These are phyloP conservation scores for Papilio demoleus DNA, from an alignment of 2,888 invertebrate species.

Conservation along the genomic window DNA sequence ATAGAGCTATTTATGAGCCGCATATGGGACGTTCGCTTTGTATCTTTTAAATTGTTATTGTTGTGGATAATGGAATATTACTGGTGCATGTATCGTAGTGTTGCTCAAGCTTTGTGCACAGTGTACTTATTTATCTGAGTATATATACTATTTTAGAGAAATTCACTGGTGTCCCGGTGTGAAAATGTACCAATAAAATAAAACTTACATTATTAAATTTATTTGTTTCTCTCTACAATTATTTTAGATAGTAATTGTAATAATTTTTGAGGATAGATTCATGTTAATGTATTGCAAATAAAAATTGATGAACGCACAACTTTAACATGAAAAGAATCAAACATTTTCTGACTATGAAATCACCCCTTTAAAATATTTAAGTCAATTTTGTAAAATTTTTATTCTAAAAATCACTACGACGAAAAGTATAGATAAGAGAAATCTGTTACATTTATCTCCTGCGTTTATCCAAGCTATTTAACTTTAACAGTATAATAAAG, in stretches of 20 bases:
- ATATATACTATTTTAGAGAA: not conserved
- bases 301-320: too few species aligned
- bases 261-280: too few species aligned
- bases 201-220: too few species aligned
- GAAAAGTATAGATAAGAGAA: not conserved
- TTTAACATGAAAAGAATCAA: too few species aligned
- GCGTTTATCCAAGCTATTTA: conserved; percentile 20
- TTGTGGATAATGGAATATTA: conserved; percentile 29
- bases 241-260: too few species aligned
- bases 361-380: too few species aligned
- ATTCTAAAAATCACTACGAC: not conserved
- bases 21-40: conserved; percentile 44
- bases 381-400: too few species aligned
- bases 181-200: too few species aligned
- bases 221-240: too few species aligned
- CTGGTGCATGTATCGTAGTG: conserved; percentile 40
- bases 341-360: too few species aligned
- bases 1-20: conserved; percentile 51
- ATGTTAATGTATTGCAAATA: too few species aligned
- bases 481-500: conserved; percentile 30
- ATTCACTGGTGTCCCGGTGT: too few species aligned
- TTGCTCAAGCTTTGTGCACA: conserved; percentile 44
- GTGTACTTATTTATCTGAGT: not conserved
- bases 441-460: conserved; percentile 21
- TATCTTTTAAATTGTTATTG: conserved; percentile 39